Conservation (phyloP, 2,113 vertebrate genomes). For the Rhipidura dahli region DNA sequence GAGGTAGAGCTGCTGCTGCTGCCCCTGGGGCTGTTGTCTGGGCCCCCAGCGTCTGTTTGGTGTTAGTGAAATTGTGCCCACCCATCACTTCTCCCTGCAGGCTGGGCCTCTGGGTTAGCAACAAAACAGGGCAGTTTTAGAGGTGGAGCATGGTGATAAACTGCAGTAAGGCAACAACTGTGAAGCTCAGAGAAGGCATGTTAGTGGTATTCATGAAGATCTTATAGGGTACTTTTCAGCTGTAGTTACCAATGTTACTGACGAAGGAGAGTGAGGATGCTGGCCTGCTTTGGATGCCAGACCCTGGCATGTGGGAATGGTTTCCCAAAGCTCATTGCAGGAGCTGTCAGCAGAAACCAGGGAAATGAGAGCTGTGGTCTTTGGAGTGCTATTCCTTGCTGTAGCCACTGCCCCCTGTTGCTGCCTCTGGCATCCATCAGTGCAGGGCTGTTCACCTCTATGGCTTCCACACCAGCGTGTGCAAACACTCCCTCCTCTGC, state of each 20-base stretch:
- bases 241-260: background rate
- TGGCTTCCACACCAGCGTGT: background rate
- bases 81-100: background rate
- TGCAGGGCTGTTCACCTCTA: background rate
- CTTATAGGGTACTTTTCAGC: background rate
- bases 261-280: background rate
- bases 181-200: background rate
- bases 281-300: background rate
- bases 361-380: background rate
- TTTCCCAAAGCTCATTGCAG: background rate
- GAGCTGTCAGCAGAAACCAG: background rate
- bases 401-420: accelerated
- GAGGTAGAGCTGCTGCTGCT: background rate
- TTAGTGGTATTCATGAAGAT: background rate
- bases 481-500: background rate
- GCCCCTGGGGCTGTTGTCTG: background rate
- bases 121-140: background rate
- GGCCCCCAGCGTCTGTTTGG: background rate
- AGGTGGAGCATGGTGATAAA: background rate
- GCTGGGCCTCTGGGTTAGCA: accelerated
- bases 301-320: accelerated
- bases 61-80: accelerated
- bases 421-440: background rate
- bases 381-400: background rate
- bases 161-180: accelerated